Base-by-base conservation (phyloP, 2,797 vertebrate species). In the Onychomys arenicola region DNA sequence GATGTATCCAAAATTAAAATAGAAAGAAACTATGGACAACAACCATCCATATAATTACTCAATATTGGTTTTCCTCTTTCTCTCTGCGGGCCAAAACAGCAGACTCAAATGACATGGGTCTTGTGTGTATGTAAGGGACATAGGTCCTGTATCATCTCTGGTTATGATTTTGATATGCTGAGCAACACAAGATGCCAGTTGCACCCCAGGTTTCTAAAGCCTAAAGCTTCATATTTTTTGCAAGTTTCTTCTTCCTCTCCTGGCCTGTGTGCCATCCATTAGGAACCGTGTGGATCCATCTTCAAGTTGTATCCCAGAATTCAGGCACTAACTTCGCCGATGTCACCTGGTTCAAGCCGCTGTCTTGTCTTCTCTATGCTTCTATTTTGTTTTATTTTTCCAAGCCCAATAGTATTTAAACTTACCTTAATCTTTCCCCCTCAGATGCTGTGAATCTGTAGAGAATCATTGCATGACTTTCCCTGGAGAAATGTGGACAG, bases 1-100 rank as follows among this genome's bases (percentile, higher is more conserved):
- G 10, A 43, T 6, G 19, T 57, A 88, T 80, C 57, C 55, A 83
- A 96, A 69, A 90, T 84, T 89, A 90, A 93, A 95, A 55, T n/a
- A 80, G 46, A 77, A 73, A 49, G 65, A 84, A 88, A 77, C 6
- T 17, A 46, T 40, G 34, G n/a, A 25, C 40, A 55, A 61, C 73
- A 77, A 63, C 40, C 17, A 81, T 49, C 9, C 21, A 14, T 10
- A 6, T 32, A 19, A 10, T 43, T 6, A 17, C 6, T 49, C 16
- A 49, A 9, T 85, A 4, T 78, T 71, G 40, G 17, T 9, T 63
- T 14, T 32, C 9, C 77, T 67, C 40, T 43, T 81, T 5, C 5
- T 78, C 13, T 76, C 11, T 32, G 29, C 11, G 32, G 46, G 23
- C 34, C 71, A 46, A 90, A 78, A 17, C 61, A 76, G 2, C 13